Percentiles rank a stretch among this genome's conserved stretches.
Evolutionary conservation across 2,113 vertebrate genomes (phyloP).

Genomic region (Caloenas nicobarica): DNA sequence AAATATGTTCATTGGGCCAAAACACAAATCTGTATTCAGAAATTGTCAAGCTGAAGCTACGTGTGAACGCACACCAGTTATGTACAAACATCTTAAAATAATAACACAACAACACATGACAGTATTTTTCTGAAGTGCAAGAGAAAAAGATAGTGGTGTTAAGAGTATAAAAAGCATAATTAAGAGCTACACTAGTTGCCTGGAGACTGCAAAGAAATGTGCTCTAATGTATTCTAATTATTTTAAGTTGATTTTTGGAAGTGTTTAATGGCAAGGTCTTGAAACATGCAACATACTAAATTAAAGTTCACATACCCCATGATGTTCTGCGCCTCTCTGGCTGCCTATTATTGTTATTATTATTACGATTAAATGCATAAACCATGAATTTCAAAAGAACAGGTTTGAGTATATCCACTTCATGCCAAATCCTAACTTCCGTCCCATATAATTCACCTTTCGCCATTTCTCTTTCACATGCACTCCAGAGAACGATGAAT

Average conservation of each 20-base stretch:
- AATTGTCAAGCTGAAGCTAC: neutral
- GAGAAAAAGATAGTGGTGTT: neutral
- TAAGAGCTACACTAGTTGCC: neutral
- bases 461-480: conserved; percentile 23
- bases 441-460: conserved; percentile 15
- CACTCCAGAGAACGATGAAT: conserved; percentile 57
- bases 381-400: neutral
- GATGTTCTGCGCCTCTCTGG: neutral
- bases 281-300: neutral
- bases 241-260: neutral
- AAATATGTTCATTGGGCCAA: neutral
- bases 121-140: neutral
- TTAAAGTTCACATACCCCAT: neutral
- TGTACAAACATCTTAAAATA: neutral
- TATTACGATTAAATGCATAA: neutral
- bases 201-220: neutral
- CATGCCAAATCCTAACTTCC: neutral
- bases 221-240: neutral
- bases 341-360: neutral
- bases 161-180: neutral
- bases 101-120: neutral
- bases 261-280: neutral
- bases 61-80: neutral
- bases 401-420: neutral
- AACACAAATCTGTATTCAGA: neutral